A percentile compares a stretch with the other conserved stretches of the same genome.
Evolutionary conservation across 2,797 vertebrate species (phyloP).

Genomic region (Botia almorhae): DNA sequence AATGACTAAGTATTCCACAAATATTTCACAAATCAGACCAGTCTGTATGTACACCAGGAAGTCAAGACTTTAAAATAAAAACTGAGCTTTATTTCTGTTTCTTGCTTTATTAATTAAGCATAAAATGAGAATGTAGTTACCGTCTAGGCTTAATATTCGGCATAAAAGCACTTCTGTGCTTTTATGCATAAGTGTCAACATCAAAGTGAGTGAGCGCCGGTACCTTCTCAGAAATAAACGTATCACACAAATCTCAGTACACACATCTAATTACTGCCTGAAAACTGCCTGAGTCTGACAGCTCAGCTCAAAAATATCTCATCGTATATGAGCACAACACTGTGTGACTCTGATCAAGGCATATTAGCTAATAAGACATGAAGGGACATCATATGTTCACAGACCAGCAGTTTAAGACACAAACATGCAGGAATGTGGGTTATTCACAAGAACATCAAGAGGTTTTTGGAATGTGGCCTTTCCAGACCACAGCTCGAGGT

Average conservation of each 20-base stretch:
- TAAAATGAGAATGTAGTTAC: conserved; percentile 73
- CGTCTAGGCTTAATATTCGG: conserved; percentile 72
- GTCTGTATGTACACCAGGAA: conserved; percentile 8
- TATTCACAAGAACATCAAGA: conserved; percentile 23
- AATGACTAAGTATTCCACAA: conserved; percentile 55
- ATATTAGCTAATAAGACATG: conserved; percentile 49
- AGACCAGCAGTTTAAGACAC: conserved; percentile 29
- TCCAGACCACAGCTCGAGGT: not conserved
- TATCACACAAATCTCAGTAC: conserved; percentile 73
- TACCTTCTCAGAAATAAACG: conserved; percentile 67
- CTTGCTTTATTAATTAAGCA: conserved; percentile 70
- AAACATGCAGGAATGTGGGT: conserved; percentile 50
- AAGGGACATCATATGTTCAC: conserved; percentile 47
- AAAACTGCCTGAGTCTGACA: conserved; percentile 59
- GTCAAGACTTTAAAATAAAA: conserved; percentile 33
- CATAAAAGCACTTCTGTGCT: conserved; percentile 71
- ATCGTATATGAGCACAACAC: conserved; percentile 15
- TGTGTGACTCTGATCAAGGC: conserved; percentile 52
- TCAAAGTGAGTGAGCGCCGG: conserved; percentile 70
- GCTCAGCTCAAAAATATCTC: conserved; percentile 29
- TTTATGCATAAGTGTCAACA: conserved; percentile 62
- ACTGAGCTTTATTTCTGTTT: conserved; percentile 37
- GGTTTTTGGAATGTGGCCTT: conserved; percentile 32
- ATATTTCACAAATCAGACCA: conserved; percentile 41
- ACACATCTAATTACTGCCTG: conserved; percentile 69